Evolutionary conservation across 1,140 invertebrate genomes (phyloP), one percentile per base, ranked within the genome.

Genomic region (Cydia amplana): DNA sequence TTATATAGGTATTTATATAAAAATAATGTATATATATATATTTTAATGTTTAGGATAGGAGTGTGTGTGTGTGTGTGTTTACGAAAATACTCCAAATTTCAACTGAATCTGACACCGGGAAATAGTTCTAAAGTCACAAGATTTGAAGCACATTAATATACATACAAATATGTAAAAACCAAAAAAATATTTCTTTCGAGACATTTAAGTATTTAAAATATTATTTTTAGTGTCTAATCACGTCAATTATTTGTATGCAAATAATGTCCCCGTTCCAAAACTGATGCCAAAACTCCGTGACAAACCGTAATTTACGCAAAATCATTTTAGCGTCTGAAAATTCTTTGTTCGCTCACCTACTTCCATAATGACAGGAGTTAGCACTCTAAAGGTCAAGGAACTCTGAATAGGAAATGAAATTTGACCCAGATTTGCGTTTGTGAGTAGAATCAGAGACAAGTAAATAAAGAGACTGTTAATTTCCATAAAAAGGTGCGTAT

Each of bases 371-470:
- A 36, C 65, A 70, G 65, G 65, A 70, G 16, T 70, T 70, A 70
- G 36, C 65, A 70, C 65, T 36, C 55, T 4, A 70, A 70, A 70
- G 81, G 79, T 83, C 81, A 83, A 81, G 77, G 75, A 83, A 79
- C 81, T 77, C 64, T 74, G 51, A 77, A 72, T 77, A 77, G 78
- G 78, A 79, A 77, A 70, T 75, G 74, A 75, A 46, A 64, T 55
- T 32, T 77, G 75, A 77, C 79, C 81, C 72, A 78, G 6, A 75
- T 79, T 65, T 20, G 16, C 67, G 20, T 46, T 60, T 75, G 74
- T 75, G 18, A 51, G 28, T 77, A 75, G 40, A 60, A 18, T 18
- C 20, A 60, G n/a, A 60, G 55, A 60, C 55, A 3, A 60, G 7
- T 60, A 12, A 60, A 10, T n/a, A 23, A 23, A 60, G 20, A 60